Base-by-base conservation (phyloP, 2,888 invertebrate species). In the Spialia ferax region DNA sequence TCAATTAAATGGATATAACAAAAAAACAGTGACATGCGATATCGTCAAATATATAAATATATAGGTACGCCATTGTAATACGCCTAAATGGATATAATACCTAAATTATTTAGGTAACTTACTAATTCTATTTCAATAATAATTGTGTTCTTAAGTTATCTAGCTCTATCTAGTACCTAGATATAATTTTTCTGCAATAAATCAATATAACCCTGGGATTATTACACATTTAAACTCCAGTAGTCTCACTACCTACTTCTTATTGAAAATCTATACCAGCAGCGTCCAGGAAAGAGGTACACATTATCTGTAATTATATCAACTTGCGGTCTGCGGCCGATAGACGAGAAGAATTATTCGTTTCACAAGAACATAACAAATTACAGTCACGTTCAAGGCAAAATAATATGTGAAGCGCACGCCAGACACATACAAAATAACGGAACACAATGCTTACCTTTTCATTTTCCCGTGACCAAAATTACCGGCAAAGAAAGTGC, bases 381-480 rank as follows among this genome's bases (percentile, higher is more conserved):
- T 48, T 67, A 56, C 55, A 61, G 66, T 67, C 67, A 67, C 61
- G 67, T 67, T 67, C 67, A 67, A 67, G 67, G 67, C 23, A 13
- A 61, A 23, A 35, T 66, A 59, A 48, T 38, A 45, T 20, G 18
- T 56, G 55, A 56, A 56, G 67, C 42, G 15, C n/a, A 23, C 64
- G 45, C 29, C 20, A 57, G 61, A 55, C 29, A 68, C 68, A 77
- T 76, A 76, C 60, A 69, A 79, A 79, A 72, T 35, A 81, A 84
- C 74, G 80, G 81, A 81, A 78, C 74, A 85, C 79, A 85, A 85
- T 86, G 82, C 93, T 93, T 87, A 93, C 93, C 86, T 83, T 89
- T 86, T 90, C 93, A 93, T 93, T 91, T 91, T 93, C 87, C 81
- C 78, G 82, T 78, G 82, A 83, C 84, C 81, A 86, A 85, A 85